Base-by-base conservation (phyloP, 1,140 invertebrate species). In the Radopholus similis region DNA sequence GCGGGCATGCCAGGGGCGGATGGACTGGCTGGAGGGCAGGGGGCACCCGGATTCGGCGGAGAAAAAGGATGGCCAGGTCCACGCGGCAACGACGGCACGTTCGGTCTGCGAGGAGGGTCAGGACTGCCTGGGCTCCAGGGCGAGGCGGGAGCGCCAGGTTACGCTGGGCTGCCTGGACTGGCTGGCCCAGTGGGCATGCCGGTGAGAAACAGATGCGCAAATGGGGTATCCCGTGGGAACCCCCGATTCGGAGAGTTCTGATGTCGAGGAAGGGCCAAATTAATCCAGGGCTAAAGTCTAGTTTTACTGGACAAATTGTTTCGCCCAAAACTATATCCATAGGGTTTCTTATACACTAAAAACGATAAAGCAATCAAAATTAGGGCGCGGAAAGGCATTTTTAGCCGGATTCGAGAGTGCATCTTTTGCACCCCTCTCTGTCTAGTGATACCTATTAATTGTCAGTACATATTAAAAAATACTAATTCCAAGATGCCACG, bases 21-120 rank as follows among this genome's bases (percentile, higher is more conserved):
- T 49, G 77, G 77, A 35, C 42, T 65, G 34, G 42, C 40, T 40
- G 75, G 76, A 60, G 53, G 63, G 54, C 58, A 42, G 37, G 71
- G 68, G 26, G 30, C 56, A 37, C 64, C 65, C 65, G 78, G 77
- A 34, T 56, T 68, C 42, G 37, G 49, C 40, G 75, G 75, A n/a
- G 56, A 64, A 21, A 69, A 73, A 60, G 75, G 79, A 30, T 30
- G 26, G 18, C 83, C 40, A 26, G 66, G 66, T 18, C 23, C 35
- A 13, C 42, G 51, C 26, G 73, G 73, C 4, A 51, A 34, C 35
- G 30, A 37, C 6, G 73, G 73, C 34, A n/a, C 49, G 11, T 60
- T 51, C 21, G 73, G 73, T 26, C 32, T 38, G n/a, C 66, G 21
- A 35, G 73, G 73, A 21, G 11, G 58, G 0, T n/a, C 69, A 9